These are phyloP conservation scores for Trichomycterus rosablanca DNA, from an alignment of 2,113 vertebrate species.

Conservation along the genomic window DNA sequence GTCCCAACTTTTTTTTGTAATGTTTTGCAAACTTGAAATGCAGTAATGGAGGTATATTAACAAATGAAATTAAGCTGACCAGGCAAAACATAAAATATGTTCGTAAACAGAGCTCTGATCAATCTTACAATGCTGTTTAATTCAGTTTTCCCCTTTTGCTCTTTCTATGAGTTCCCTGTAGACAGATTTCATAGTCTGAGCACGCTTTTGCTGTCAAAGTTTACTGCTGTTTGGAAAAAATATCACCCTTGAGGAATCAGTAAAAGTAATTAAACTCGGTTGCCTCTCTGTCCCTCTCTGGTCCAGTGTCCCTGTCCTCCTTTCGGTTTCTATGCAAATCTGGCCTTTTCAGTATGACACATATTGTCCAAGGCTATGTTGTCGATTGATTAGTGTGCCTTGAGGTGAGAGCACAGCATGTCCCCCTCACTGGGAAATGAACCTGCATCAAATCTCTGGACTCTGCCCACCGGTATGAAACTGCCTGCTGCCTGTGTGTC, in stretches of 20 bases:
- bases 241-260: slow-evolving; percentile 30
- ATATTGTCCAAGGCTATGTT: slow-evolving; percentile 50
- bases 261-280: slow-evolving; percentile 35
- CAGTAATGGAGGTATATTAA: too few relatives aligned
- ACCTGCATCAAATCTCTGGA: slow-evolving; percentile 23
- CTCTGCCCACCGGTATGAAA: slow-evolving; percentile 11
- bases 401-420: slow-evolving; percentile 35
- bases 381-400: slow-evolving; percentile 49
- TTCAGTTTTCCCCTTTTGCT: too few relatives aligned
- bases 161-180: background rate
- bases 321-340: slow-evolving; percentile 22
- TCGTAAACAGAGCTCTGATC: background rate
- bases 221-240: slow-evolving; percentile 40
- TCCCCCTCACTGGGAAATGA: slow-evolving; percentile 8
- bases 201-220: slow-evolving; percentile 33
- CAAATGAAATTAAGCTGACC: background rate
- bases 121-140: background rate
- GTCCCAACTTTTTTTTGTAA: too few relatives aligned
- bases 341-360: slow-evolving; percentile 38
- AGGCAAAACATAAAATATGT: background rate
- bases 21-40: too few relatives aligned
- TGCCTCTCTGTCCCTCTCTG: slow-evolving; percentile 10
- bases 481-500: slow-evolving; percentile 1
- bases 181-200: slow-evolving; percentile 29
- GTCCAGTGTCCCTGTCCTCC: slow-evolving; percentile 6